Base-by-base conservation (phyloP, 1,140 invertebrate species). In the Drosophila virilis region DNA sequence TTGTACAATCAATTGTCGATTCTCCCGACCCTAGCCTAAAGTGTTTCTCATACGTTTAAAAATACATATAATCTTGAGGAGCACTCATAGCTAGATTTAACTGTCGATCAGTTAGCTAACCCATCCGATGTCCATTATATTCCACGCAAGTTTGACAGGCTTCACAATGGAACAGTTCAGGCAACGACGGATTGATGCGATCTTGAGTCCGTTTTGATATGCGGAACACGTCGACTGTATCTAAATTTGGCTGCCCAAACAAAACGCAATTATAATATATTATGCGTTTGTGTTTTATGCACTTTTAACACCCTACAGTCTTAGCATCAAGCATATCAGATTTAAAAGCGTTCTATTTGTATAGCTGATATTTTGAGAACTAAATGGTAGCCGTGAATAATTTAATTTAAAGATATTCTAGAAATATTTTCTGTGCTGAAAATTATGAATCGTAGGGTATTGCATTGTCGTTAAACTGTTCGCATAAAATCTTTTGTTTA, bases 181-280 rank as follows among this genome's bases (percentile, higher is more conserved):
- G 57, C 37, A 32, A 61, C 74, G 79, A 75, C 80, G 67, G 61
- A 12, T 17, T 17, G 54, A 60, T 13, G 43, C 66, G 57, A 68
- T 67, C 64, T 74, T 73, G 45, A 62, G 32, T 42, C 48, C 33
- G 5, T 43, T 55, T 67, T 60, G 45, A 8, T 67, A 88, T 82
- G 76, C 82, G 54, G 12, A 69, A 13, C 82, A 79, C 82, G 83
- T 88, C 59, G 35, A 50, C 54, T 50, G 76, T 65, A 64, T 77
- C 83, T 88, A 88, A 88, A 86, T 79, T 86, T 86, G 82, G 83
- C 60, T 76, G 51, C 38, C 55, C 62, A 73, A 85, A 85, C 74
- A 81, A 86, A 78, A 86, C 82, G 55, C 78, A 72, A 81, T 86
- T 86, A 85, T 86, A 86, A 81, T 75, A 64, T 72, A 78, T 86